Evolutionary conservation across 2,113 vertebrate genomes (phyloP).

Genomic region (Mixornis gularis): DNA sequence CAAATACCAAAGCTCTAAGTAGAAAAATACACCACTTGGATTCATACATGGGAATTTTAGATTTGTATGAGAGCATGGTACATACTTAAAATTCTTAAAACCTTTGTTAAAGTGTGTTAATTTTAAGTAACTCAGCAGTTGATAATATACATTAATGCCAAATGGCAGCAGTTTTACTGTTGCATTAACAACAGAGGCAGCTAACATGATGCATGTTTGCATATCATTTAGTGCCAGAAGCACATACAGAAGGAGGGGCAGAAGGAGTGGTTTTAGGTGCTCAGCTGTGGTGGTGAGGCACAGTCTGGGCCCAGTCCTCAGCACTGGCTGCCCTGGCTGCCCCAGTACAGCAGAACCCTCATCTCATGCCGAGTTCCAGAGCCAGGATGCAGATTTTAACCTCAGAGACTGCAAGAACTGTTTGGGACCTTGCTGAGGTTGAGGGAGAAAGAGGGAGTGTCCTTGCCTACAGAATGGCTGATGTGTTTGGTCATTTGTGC

Average conservation of each 20-base stretch:
- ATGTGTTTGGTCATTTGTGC: neutral
- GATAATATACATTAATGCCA: neutral
- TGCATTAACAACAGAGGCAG: neutral
- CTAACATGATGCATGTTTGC: neutral
- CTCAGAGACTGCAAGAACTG: neutral
- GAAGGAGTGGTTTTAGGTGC: neutral
- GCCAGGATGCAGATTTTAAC: neutral
- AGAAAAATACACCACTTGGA: neutral
- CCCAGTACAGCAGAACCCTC: neutral
- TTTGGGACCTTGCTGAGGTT: neutral
- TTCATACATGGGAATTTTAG: conserved; percentile 1
- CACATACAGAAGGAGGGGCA: rapidly evolving
- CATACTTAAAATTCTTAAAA: neutral
- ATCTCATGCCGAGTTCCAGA: neutral
- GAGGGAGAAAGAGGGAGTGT: neutral
- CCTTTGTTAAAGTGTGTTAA: neutral
- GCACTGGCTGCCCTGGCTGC: neutral
- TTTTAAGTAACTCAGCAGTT: neutral
- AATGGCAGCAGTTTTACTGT: neutral
- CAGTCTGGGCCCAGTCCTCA: neutral
- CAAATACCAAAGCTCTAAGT: conserved; percentile 63
- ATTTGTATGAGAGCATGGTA: conserved; percentile 1
- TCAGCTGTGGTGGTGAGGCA: neutral
- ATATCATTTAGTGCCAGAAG: neutral
- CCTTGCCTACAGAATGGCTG: neutral